Conservation (phyloP, 2,797 vertebrate species). For the Clarias pachynema region DNA sequence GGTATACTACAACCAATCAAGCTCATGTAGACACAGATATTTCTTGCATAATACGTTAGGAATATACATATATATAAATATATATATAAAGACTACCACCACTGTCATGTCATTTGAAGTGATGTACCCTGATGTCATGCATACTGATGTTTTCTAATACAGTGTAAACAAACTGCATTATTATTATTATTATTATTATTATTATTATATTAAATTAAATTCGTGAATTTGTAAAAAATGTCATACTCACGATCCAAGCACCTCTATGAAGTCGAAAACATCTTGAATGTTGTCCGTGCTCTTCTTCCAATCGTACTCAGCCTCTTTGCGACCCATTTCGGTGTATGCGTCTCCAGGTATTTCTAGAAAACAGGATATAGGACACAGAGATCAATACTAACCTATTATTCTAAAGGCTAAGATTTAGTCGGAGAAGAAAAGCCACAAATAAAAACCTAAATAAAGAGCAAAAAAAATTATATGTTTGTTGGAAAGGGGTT, state of each 20-base stretch:
- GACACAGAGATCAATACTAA: background rate
- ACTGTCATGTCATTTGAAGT: background rate
- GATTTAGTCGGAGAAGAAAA: background rate
- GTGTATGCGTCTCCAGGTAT: constrained; percentile 74
- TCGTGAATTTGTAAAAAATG: too few relatives aligned
- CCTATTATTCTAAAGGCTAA: background rate
- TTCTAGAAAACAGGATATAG: constrained; percentile 64
- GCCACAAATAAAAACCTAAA: background rate
- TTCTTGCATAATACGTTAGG: background rate
- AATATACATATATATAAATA: too few relatives aligned
- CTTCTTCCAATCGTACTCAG: constrained; percentile 86
- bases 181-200: too few relatives aligned
- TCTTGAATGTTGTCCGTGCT: constrained; percentile 91
- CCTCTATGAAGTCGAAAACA: constrained; percentile 91
- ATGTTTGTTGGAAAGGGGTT: background rate
- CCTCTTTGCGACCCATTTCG: constrained; percentile 88
- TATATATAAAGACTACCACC: background rate
- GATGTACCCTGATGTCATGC: background rate
- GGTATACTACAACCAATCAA: background rate
- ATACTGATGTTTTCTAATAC: background rate
- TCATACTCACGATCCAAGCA: constrained; percentile 91
- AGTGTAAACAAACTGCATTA: background rate
- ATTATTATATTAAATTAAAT: background rate
- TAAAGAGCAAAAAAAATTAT: background rate
- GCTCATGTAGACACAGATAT: background rate